These are phyloP conservation scores for Pseudoatta argentina DNA, from an alignment of 1,140 invertebrate genomes.

Conservation along the genomic window DNA sequence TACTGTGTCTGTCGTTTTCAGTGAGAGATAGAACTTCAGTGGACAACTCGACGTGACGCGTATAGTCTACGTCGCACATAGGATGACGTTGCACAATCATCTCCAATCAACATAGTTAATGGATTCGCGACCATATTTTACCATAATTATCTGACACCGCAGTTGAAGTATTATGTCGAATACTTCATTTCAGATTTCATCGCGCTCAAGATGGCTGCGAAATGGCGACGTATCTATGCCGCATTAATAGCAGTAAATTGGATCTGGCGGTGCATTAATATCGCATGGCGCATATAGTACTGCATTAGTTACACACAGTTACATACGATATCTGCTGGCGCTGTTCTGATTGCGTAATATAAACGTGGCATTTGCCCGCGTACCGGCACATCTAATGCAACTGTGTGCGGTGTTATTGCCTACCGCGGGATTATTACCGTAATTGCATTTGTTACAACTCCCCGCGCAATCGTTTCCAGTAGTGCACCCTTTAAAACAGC, in stretches of 20 bases:
- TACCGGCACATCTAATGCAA: conserved; percentile 62
- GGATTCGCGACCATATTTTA: conserved; percentile 32
- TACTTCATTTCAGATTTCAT: conserved; percentile 57
- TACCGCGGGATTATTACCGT: conserved; percentile 67
- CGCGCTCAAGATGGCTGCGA: conserved; percentile 40
- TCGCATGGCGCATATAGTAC: conserved; percentile 64
- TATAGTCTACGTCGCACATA: background rate
- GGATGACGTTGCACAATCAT: conserved; percentile 25
- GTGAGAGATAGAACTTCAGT: background rate
- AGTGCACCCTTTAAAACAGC: conserved; percentile 42
- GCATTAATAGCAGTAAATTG: conserved; percentile 72
- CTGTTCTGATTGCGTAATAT: conserved; percentile 68
- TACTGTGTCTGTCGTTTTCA: conserved; percentile 14
- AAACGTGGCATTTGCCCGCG: conserved; percentile 55
- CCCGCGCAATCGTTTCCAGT: conserved; percentile 29
- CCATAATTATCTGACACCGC: conserved; percentile 21
- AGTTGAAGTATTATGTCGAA: conserved; percentile 38
- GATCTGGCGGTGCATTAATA: conserved; percentile 74
- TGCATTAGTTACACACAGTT: conserved; percentile 75
- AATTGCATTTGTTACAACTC: conserved; percentile 70
- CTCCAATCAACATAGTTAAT: conserved; percentile 38
- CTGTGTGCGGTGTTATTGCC: conserved; percentile 67
- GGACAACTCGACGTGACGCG: background rate
- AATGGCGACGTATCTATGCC: conserved; percentile 51
- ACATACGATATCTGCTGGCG: conserved; percentile 72